Percentiles rank a stretch among this genome's conserved stretches.
Conservation (phyloP, 2,797 vertebrate genomes). For the Halcyon chelicuti region DNA sequence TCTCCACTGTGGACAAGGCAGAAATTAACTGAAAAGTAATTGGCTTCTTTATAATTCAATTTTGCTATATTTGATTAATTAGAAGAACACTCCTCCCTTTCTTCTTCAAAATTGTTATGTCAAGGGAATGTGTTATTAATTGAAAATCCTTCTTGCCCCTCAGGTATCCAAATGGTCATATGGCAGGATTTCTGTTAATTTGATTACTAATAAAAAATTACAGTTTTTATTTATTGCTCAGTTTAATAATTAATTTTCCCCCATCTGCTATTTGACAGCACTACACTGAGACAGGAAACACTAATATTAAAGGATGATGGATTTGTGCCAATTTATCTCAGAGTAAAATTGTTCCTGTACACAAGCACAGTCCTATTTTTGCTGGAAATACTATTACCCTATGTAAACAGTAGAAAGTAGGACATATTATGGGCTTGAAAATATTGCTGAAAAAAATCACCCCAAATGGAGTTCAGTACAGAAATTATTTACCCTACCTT, state of each 20-base stretch:
- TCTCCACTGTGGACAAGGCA: background rate
- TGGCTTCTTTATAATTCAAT: background rate
- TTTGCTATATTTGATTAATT: background rate
- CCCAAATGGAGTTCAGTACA: background rate
- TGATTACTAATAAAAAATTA: slow-evolving; percentile 24
- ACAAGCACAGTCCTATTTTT: background rate
- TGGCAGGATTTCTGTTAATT: background rate
- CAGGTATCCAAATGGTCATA: background rate
- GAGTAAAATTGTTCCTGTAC: background rate
- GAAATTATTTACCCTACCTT: background rate
- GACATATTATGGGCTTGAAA: background rate
- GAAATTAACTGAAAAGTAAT: background rate
- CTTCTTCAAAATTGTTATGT: background rate
- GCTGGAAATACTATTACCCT: background rate
- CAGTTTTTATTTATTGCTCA: slow-evolving; percentile 20
- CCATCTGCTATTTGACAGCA: slow-evolving; percentile 18
- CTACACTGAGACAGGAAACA: background rate
- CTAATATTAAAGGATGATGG: background rate
- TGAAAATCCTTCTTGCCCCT: slow-evolving; percentile 30
- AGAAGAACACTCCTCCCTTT: background rate
- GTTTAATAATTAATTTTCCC: slow-evolving; percentile 37
- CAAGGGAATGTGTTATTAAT: slow-evolving; percentile 22
- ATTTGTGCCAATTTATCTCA: background rate
- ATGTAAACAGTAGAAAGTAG: slow-evolving; percentile 9
- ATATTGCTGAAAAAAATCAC: background rate